These are phyloP conservation scores for Volucella zonaria DNA, from an alignment of 2,888 invertebrate genomes.

Conservation along the genomic window DNA sequence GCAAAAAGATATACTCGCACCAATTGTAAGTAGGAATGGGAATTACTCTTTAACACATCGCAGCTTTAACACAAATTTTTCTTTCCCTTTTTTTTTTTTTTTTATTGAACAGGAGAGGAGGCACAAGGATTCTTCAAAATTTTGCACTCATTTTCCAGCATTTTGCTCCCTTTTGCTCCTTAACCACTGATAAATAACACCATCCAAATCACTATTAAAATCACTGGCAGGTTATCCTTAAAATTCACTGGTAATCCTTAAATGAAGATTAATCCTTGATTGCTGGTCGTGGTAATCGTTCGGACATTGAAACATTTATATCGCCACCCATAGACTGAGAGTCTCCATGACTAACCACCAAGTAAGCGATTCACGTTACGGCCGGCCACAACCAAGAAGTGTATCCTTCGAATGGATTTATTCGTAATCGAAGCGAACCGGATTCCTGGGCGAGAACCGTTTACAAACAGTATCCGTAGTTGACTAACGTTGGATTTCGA, in stretches of 20 bases:
- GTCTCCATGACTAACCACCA: constrained; percentile 13
- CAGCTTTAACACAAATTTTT: neutral
- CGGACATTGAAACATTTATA: constrained; percentile 69
- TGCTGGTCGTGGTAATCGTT: constrained; percentile 68
- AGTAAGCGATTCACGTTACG: constrained; percentile 8
- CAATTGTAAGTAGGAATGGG: neutral
- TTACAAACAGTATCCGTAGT: constrained; percentile 59
- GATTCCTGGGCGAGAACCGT: constrained; percentile 31
- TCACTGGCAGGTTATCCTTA: constrained; percentile 68
- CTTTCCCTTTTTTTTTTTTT: constrained; percentile 21
- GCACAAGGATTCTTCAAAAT: constrained; percentile 30
- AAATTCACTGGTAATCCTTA: constrained; percentile 73
- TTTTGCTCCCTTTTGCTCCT: constrained; percentile 17
- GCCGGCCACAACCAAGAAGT: constrained; percentile 3
- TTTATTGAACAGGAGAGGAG: too few species aligned
- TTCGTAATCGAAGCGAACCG: neutral
- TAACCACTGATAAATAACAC: constrained; percentile 65
- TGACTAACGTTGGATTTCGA: constrained; percentile 52
- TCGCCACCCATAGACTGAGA: constrained; percentile 42
- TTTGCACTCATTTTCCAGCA: constrained; percentile 53
- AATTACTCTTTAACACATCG: constrained; percentile 27
- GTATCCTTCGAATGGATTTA: constrained; percentile 16
- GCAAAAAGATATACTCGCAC: constrained; percentile 48
- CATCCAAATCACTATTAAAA: constrained; percentile 40
- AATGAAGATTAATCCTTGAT: constrained; percentile 69